Evolutionary conservation across 2,113 vertebrate species (phyloP).

Genomic region (Elaphurus davidianus): DNA sequence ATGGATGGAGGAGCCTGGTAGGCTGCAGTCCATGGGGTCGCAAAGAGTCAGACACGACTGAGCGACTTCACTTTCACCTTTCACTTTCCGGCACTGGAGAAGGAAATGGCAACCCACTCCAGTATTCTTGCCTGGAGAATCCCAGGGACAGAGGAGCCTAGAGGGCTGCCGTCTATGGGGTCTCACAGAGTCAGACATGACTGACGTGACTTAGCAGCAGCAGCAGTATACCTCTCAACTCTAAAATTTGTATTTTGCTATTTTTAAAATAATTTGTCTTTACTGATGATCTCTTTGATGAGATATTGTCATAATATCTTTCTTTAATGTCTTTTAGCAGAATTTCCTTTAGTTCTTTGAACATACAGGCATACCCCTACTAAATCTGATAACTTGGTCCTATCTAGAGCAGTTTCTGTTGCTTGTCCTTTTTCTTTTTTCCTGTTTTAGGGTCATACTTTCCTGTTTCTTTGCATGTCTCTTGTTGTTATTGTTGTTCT

Average conservation of each 20-base stretch:
- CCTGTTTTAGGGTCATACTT: background rate
- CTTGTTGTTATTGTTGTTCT: background rate
- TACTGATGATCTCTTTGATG: background rate
- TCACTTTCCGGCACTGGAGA: background rate
- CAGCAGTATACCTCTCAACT: background rate
- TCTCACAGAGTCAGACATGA: background rate
- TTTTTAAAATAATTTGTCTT: background rate
- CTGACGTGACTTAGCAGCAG: background rate
- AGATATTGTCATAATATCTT: background rate
- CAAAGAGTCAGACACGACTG: background rate
- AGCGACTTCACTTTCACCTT: background rate
- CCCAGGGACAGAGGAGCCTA: background rate
- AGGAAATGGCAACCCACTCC: background rate
- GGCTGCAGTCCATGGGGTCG: fast-evolving
- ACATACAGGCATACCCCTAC: background rate
- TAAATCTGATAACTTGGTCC: background rate
- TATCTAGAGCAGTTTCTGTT: background rate
- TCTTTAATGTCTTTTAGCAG: background rate
- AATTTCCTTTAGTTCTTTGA: background rate
- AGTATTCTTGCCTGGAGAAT: background rate
- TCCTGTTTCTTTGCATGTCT: background rate
- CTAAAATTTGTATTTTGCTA: background rate
- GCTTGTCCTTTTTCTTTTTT: background rate
- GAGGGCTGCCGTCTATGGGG: fast-evolving
- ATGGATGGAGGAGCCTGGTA: background rate